Evolutionary conservation across 2,797 vertebrate genomes (phyloP).

Genomic region (Paramormyrops hopkinsi): DNA sequence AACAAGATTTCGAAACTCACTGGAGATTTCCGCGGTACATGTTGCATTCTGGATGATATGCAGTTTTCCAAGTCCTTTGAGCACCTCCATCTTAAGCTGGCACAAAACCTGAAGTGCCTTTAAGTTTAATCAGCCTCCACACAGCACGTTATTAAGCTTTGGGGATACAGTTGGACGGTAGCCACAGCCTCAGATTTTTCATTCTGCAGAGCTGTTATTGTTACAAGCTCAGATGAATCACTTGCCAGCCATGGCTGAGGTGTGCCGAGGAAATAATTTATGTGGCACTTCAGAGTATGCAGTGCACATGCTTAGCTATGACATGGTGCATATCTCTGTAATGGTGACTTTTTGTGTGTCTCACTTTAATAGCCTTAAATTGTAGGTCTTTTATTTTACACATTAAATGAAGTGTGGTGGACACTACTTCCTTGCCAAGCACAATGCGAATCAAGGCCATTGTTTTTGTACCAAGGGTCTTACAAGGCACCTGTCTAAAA

Average conservation of each 20-base stretch:
- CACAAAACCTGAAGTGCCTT: constrained; percentile 58
- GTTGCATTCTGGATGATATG: constrained; percentile 67
- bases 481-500: constrained; percentile 42
- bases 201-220: constrained; percentile 51
- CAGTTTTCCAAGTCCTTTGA: constrained; percentile 68
- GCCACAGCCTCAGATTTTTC: constrained; percentile 56
- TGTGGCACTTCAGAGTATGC: constrained; percentile 38
- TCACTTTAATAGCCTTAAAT: constrained; percentile 27
- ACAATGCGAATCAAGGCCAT: neutral
- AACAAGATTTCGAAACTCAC: constrained; percentile 61
- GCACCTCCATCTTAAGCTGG: constrained; percentile 52
- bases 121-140: constrained; percentile 67
- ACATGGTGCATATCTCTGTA: constrained; percentile 34
- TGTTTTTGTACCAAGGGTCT: neutral
- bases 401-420: neutral
- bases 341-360: constrained; percentile 43
- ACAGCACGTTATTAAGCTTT: constrained; percentile 61
- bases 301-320: constrained; percentile 31
- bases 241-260: constrained; percentile 44
- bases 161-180: constrained; percentile 54
- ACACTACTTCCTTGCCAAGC: neutral
- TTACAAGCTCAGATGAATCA: constrained; percentile 54
- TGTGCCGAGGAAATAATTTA: constrained; percentile 48
- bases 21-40: constrained; percentile 60
- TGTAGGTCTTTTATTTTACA: neutral